Evolutionary conservation across 2,797 vertebrate species (phyloP), one percentile per base, ranked within the genome.

Genomic region (Siniperca scherzeri): DNA sequence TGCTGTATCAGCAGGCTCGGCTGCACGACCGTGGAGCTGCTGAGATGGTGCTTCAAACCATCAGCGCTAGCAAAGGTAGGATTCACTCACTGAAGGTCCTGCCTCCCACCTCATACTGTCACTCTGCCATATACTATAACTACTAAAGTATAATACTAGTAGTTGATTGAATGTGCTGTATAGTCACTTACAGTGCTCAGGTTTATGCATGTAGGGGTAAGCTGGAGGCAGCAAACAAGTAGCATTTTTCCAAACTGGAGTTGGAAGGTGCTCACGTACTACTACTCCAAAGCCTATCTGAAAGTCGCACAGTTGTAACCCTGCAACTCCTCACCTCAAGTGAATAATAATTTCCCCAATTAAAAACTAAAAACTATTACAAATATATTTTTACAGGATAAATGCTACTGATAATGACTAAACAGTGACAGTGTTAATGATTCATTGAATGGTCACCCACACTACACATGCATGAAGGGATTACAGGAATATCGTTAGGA

Each of bases 31-130:
- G 98, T 0, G 98, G 97, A 10, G 98, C 98, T 40, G 98, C 98
- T 0, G 98, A 99, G 90, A 99, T 99, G 98, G 98, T 99, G 38
- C 94, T 99, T 3, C 98, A 99, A 87, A 99, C 97, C 3, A 97
- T 99, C 91, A 99, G 98, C 10, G 98, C 98, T 64, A 97, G 98
- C 92, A 99, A 99, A 98, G 98, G 98, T 98, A 88, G 91, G 46
- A 50, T 52, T 10, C 16, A 59, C 21, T 12, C 27, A 33, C 64
- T 77, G 74, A 48, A 46, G 0, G 55, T 14, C 46, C 59, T n/a
- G 12, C 33, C 19, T 30, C 8, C n/a, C 8, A 27, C 30, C 7
- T 22, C 50, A 2, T 9, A 30, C 25, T 44, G 1, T 10, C 46
- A 68, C 27, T 3, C 16, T 48, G 2, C 14, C 44, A 7, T 22